Evolutionary conservation across 1,140 invertebrate genomes (phyloP), one percentile per base, ranked within the genome.

Genomic region (Ceratina calcarata): DNA sequence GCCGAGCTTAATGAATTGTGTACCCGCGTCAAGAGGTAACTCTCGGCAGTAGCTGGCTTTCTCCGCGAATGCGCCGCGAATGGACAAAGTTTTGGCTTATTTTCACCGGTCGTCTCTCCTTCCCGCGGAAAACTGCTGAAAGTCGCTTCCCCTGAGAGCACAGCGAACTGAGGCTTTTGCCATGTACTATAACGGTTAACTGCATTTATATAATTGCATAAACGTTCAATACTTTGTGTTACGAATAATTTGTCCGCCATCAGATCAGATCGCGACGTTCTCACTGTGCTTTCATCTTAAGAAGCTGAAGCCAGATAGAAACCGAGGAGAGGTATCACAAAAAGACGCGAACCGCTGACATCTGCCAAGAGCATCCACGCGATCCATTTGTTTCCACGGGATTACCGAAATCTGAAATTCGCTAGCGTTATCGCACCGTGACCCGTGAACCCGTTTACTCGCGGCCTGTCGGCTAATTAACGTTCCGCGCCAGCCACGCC

Each of bases 401-500:
- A 79, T 85, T 77, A 76, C 55, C 75, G 62, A 81, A 82, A 86
- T 85, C 75, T 79, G 66, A 60, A 74, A 82, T 82, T 81, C 80
- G n/a, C 75, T 86, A 45, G 2, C 37, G 3, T 8, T 85, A 85
- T 86, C 84, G 69, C 61, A 16, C 57, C 57, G 62, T 62, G 76
- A 83, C 65, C 58, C 80, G 82, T 76, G 61, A 69, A 64, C 27
- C n/a, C 62, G 6, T 15, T 16, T 60, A 61, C 57, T 69, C 62
- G 45, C 73, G 45, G 57, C 22, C 66, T n/a, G 37, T 45, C 37
- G 60, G 55, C 76, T 83, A 84, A 84, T 84, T 84, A 84, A 79
- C 83, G 72, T 76, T 62, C 71, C 71, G 37, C 37, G 45, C 12
- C 37, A 45, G 22, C 7, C 22, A 45, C 18, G 51, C n/a, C 60